Evolutionary conservation across 2,888 invertebrate genomes (phyloP).

Genomic region (Aspidapion aeneum): DNA sequence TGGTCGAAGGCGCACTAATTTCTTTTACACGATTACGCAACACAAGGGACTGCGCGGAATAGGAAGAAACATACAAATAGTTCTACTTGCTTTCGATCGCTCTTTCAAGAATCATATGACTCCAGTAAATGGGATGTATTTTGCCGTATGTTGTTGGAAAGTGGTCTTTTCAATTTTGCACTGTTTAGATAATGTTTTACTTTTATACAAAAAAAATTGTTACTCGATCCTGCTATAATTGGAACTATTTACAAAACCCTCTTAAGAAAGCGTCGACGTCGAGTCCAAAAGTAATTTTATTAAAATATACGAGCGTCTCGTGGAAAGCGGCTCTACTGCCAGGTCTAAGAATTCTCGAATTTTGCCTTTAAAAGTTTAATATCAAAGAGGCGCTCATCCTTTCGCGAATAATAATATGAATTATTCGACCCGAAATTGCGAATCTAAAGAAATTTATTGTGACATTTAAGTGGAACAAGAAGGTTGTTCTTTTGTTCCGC

Average conservation of each 20-base stretch:
- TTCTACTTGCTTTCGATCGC: too few species aligned
- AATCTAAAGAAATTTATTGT: constrained; percentile 26
- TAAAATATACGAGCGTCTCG: background rate
- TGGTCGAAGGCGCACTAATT: too few species aligned
- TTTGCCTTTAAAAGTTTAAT: background rate
- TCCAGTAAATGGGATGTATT: too few species aligned
- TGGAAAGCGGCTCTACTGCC: background rate
- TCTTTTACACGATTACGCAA: too few species aligned
- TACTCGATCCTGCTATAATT: background rate
- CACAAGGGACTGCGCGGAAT: too few species aligned
- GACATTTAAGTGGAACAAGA: constrained; percentile 31
- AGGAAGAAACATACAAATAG: too few species aligned
- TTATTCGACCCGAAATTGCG: constrained; percentile 25
- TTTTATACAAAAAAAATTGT: too few species aligned
- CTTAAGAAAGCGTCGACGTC: background rate
- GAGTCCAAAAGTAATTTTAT: background rate
- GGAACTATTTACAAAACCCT: background rate
- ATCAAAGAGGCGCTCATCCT: background rate
- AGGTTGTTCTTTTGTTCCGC: constrained; percentile 25
- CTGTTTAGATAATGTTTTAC: too few species aligned
- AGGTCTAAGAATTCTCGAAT: background rate
- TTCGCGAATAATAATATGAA: constrained; percentile 22
- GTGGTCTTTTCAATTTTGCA: too few species aligned
- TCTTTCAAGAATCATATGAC: too few species aligned
- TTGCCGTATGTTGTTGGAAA: too few species aligned